Conservation (phyloP, 1,140 invertebrate genomes). For the Cotesia glomerata region DNA sequence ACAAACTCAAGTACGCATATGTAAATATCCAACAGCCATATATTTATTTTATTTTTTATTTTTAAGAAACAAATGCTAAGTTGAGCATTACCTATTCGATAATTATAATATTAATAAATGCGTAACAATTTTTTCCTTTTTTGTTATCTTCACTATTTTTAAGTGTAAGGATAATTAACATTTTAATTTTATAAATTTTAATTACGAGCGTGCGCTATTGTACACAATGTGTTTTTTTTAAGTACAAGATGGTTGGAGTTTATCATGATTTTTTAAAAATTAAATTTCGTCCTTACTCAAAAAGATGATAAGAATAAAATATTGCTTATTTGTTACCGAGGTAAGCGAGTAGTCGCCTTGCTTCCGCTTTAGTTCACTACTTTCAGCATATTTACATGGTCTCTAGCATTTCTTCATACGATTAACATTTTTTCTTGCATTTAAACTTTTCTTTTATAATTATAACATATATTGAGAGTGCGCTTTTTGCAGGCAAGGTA, state of each 20-base stretch:
- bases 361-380: constrained; percentile 41
- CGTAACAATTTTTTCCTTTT: constrained; percentile 56
- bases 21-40: constrained; percentile 66
- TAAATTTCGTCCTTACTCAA: constrained; percentile 33
- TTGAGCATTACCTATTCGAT: constrained; percentile 65
- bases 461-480: constrained; percentile 36
- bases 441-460: constrained; percentile 17
- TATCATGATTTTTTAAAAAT: constrained; percentile 35
- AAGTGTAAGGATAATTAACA: constrained; percentile 64
- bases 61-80: constrained; percentile 66
- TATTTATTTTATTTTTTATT: constrained; percentile 64
- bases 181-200: constrained; percentile 60
- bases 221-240: constrained; percentile 48
- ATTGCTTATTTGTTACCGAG: constrained; percentile 59
- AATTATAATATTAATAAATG: constrained; percentile 65
- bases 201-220: constrained; percentile 55
- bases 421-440: constrained; percentile 23
- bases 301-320: constrained; percentile 60
- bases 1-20: constrained; percentile 41
- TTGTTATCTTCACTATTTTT: constrained; percentile 44
- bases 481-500: constrained; percentile 47
- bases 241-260: constrained; percentile 54
- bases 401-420: constrained; percentile 7
- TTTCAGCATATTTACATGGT: constrained; percentile 52
- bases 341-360: constrained; percentile 44